These are phyloP conservation scores for Muscicapa comitata DNA, from an alignment of 2,797 vertebrate genomes.

Conservation along the genomic window DNA sequence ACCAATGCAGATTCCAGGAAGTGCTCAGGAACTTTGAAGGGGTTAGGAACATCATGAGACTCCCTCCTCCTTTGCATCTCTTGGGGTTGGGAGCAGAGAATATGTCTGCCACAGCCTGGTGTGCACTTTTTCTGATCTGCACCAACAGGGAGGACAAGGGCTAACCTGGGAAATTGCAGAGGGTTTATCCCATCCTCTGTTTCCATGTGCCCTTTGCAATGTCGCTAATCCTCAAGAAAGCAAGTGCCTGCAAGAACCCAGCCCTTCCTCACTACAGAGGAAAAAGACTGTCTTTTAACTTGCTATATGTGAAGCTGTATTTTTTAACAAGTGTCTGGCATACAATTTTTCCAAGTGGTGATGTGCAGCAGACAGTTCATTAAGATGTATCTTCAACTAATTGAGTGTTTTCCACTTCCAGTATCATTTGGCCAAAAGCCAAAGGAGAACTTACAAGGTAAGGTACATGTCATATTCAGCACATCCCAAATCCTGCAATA, in stretches of 20 bases:
- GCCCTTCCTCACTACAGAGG: not conserved
- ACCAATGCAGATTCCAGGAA: not conserved
- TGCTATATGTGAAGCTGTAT: not conserved
- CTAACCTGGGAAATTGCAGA: not conserved
- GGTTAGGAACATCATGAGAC: not conserved
- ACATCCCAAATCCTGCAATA: not conserved
- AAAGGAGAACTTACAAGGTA: conserved; percentile 2
- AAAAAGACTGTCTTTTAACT: not conserved
- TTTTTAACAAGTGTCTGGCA: conserved; percentile 25
- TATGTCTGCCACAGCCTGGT: not conserved
- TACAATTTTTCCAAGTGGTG: not conserved
- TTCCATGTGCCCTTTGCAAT: not conserved
- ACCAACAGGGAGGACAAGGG: not conserved
- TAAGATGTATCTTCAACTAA: conserved; percentile 29
- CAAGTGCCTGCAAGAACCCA: not conserved
- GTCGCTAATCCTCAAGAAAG: not conserved
- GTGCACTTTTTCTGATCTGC: not conserved
- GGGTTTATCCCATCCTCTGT: not conserved
- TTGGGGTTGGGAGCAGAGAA: not conserved
- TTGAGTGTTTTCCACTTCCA: conserved; percentile 59
- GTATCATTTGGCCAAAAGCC: conserved; percentile 47
- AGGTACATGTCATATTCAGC: not conserved
- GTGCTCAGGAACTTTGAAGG: not conserved
- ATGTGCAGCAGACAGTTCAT: conserved; percentile 21
- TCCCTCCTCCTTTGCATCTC: not conserved